Conservation (phyloP, 2,888 invertebrate species). For the Luperina testacea region DNA sequence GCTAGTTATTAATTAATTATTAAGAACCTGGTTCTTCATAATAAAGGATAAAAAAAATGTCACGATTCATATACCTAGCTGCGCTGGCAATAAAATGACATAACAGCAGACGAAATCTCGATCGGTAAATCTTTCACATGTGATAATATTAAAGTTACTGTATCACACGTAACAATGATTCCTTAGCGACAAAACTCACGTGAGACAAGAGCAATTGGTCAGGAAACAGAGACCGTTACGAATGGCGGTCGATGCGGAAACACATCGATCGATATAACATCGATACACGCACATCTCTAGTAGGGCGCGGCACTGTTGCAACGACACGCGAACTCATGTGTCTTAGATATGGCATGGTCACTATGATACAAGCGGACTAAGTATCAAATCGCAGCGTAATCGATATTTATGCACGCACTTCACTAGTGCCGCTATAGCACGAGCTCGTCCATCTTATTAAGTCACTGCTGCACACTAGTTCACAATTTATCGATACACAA, state of each 20-base stretch:
- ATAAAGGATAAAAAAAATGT: too few relatives aligned
- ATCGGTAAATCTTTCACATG: conserved; percentile 35
- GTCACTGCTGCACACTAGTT: conserved; percentile 42
- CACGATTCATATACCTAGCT: background rate
- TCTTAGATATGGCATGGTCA: conserved; percentile 53
- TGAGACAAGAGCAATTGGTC: conserved; percentile 58
- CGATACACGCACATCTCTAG: conserved; percentile 84
- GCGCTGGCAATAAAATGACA: conserved; percentile 17
- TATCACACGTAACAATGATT: conserved; percentile 45
- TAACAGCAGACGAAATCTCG: conserved; percentile 12
- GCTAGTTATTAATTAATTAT: too few relatives aligned
- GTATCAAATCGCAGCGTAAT: conserved; percentile 70
- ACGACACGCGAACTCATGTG: conserved; percentile 83
- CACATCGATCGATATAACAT: conserved; percentile 74
- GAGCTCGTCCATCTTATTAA: conserved; percentile 48
- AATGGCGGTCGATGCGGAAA: conserved; percentile 75
- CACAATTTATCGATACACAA: conserved; percentile 50
- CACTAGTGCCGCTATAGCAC: conserved; percentile 50
- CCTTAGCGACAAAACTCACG: conserved; percentile 36
- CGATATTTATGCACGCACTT: conserved; percentile 57
- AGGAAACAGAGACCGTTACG: conserved; percentile 71
- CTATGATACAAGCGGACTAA: conserved; percentile 60
- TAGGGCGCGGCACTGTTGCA: conserved; percentile 83
- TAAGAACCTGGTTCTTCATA: too few relatives aligned
- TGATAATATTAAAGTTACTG: conserved; percentile 19